phyloP scores from a whole-genome alignment of 1,140 invertebrate species.

The Drosophila micromelanica region DNA sequence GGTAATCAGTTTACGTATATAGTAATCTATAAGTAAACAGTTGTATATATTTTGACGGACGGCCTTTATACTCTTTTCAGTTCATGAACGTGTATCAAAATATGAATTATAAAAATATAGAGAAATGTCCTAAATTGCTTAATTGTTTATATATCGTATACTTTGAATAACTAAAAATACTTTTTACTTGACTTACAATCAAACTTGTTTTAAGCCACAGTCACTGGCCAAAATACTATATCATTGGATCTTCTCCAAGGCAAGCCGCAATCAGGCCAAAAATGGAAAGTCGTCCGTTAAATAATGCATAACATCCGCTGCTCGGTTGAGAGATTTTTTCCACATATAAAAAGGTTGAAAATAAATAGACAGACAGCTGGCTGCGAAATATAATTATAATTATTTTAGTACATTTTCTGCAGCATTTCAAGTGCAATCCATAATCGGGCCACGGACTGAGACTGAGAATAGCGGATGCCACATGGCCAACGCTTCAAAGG shows the following conservation, averaged over 20 bases:
- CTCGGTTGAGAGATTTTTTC: background rate
- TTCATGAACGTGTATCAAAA: no score
- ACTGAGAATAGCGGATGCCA: slow-evolving; percentile 19
- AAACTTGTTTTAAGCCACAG: slow-evolving; percentile 14
- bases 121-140: no score
- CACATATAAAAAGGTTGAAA: slow-evolving; percentile 20
- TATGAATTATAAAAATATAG: no score
- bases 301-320: slow-evolving; percentile 49
- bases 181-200: background rate
- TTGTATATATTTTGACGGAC: no score
- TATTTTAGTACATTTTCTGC: slow-evolving; percentile 13
- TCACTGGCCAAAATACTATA: slow-evolving; percentile 15
- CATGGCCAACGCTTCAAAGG: slow-evolving; percentile 39
- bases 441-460: slow-evolving; percentile 9
- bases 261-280: slow-evolving; percentile 12
- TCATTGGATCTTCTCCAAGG: slow-evolving; percentile 11
- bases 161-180: no score
- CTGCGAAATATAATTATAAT: slow-evolving; percentile 22
- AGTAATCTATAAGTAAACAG: no score
- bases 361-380: slow-evolving; percentile 42
- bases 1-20: no score
- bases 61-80: no score
- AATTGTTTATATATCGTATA: no score
- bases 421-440: slow-evolving; percentile 33
- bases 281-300: slow-evolving; percentile 41